Evolutionary conservation across 1,140 invertebrate species (phyloP).

Genomic region (Drosophila watanabei): DNA sequence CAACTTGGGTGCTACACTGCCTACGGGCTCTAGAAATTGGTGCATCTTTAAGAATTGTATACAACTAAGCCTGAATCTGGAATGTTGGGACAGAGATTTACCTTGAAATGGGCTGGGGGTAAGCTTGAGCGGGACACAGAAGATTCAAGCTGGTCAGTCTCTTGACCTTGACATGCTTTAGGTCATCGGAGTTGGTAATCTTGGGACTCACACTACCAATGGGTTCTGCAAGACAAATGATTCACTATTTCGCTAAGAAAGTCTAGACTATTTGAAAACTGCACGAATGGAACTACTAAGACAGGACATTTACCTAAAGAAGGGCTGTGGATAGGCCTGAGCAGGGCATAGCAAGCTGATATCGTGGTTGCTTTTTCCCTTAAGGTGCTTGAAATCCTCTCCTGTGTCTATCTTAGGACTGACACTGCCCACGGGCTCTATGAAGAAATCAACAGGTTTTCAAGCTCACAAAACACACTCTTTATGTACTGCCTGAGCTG

Average conservation of each 20-base stretch:
- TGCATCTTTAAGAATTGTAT: not conserved
- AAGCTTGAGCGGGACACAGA: conserved; percentile 91
- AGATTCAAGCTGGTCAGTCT: conserved; percentile 86
- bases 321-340: conserved; percentile 89
- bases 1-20: conserved; percentile 87
- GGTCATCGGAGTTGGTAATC: conserved; percentile 87
- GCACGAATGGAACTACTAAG: not conserved
- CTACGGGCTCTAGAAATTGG: conserved; percentile 79
- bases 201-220: conserved; percentile 87
- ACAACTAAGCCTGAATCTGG: not conserved
- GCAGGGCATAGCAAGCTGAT: conserved; percentile 89
- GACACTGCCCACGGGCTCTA: conserved; percentile 86
- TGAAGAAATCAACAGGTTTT: not conserved
- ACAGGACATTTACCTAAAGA: conserved; percentile 87
- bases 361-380: conserved; percentile 74
- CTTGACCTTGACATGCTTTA: conserved; percentile 81
- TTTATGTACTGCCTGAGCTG: conserved; percentile 55
- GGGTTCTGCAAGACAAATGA: conserved; percentile 78
- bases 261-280: conserved; percentile 44
- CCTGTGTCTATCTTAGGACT: conserved; percentile 86
- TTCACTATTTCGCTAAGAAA: not conserved
- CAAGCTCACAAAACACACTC: no score
- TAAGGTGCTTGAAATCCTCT: conserved; percentile 73
- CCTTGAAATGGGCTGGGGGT: conserved; percentile 89
- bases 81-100: conserved; percentile 73